These are phyloP conservation scores for Bibio marci DNA, from an alignment of 2,888 invertebrate genomes.

Conservation along the genomic window DNA sequence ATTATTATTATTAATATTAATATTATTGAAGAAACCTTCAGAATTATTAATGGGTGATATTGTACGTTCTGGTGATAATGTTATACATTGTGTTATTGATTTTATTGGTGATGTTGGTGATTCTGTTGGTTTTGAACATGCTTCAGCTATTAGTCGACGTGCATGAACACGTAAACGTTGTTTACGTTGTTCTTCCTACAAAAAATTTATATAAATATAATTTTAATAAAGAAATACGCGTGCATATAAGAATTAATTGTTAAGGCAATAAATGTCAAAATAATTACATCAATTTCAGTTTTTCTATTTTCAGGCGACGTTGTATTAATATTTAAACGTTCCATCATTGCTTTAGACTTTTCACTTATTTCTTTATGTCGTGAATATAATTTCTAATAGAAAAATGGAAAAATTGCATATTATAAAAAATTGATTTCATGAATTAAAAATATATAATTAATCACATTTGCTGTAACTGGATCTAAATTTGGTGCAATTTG, in stretches of 20 bases:
- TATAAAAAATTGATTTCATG: constrained; percentile 9
- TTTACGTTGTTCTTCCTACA: constrained; percentile 60
- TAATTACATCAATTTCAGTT: no score
- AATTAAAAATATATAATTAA: constrained; percentile 23
- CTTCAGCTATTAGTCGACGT: constrained; percentile 74
- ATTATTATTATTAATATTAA: no score
- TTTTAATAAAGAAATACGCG: no score
- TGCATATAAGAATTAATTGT: no score
- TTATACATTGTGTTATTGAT: constrained; percentile 20
- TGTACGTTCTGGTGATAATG: constrained; percentile 25
- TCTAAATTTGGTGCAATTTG: constrained; percentile 17
- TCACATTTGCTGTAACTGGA: constrained; percentile 32
- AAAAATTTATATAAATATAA: no score
- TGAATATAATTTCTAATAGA: constrained; percentile 27
- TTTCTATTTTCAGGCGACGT: background rate
- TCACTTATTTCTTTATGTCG: constrained; percentile 31
- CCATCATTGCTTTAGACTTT: constrained; percentile 30
- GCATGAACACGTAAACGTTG: constrained; percentile 75
- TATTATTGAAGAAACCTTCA: constrained; percentile 13
- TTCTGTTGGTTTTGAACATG: constrained; percentile 35
- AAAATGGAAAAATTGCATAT: no score
- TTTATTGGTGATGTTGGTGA: constrained; percentile 27
- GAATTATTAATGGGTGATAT: constrained; percentile 26
- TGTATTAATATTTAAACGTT: constrained; percentile 10
- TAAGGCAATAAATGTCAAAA: no score